Base-by-base conservation (phyloP, 2,888 invertebrate genomes). In the Diplolepis rosae region DNA sequence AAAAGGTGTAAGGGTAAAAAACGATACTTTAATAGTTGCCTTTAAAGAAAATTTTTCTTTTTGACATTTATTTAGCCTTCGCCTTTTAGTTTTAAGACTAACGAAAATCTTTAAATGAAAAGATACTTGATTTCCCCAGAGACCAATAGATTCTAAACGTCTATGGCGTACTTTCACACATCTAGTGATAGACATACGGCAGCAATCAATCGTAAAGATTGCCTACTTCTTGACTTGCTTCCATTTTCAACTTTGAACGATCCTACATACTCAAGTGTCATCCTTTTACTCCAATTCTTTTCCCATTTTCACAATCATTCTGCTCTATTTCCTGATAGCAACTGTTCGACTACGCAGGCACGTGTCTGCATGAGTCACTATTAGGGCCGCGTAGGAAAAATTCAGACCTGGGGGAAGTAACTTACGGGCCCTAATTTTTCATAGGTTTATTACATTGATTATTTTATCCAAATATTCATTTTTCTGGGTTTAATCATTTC, bases 51-150 rank as follows among this genome's bases (percentile, higher is more conserved):
- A 24, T 22, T n/a, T n/a, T n/a, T n/a, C n/a, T n/a, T 15, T 9
- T 45, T 1, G 7, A 45, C 9, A 45, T 15, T 45, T 11, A 18
- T 18, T 45, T 61, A 61, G 61, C 24, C 22, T 61, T 61, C 39
- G 39, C n/a, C 61, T 39, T 39, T 24, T n/a, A 61, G 61, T 15
- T 35, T 61, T n/a, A 39, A 13, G 13, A 27, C 18, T 68, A 51
- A 18, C 66, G 61, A 77, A 75, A 75, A 72, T 72, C 73, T 74
- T 61, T 71, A 75, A 77, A 79, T 76, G 78, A 75, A 77, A 73
- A 74, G 72, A 77, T 77, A 73, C 77, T 75, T 83, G 85, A 85
- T 86, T 86, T 86, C 85, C 86, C 85, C 77, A 67, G 83, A 82
- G 85, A 80, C 81, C 80, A 84, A 85, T 85, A 73, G 77, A 80